phyloP scores from a whole-genome alignment of 2,797 vertebrate species.

The Chaunax sp. region DNA sequence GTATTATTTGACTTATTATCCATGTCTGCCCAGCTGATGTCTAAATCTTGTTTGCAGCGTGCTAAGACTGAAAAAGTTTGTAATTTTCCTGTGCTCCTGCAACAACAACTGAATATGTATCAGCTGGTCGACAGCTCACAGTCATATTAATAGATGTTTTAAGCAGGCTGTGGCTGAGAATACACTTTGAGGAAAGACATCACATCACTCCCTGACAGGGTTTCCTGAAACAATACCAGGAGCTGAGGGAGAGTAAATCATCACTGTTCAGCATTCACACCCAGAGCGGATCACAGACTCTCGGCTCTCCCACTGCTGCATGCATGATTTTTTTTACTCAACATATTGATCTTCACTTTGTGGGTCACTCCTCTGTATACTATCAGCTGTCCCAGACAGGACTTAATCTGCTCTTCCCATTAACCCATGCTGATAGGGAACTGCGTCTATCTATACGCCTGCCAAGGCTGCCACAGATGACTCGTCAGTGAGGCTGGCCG shows the following conservation, averaged over 20 bases:
- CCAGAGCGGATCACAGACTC: slow-evolving; percentile 21
- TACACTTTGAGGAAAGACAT: slow-evolving; percentile 17
- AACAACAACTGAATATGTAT: slow-evolving; percentile 2
- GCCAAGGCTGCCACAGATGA: slow-evolving; percentile 60
- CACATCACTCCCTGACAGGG: slow-evolving; percentile 37
- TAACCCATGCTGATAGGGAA: slow-evolving; percentile 75
- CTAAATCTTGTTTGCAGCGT: slow-evolving; percentile 10
- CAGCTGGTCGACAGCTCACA: slow-evolving; percentile 9
- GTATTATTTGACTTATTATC: slow-evolving; percentile 1
- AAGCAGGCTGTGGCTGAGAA: slow-evolving; percentile 11
- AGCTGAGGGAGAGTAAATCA: slow-evolving; percentile 43
- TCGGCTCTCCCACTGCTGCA: slow-evolving; percentile 13
- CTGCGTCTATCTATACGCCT: slow-evolving; percentile 44
- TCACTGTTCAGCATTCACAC: slow-evolving; percentile 14
- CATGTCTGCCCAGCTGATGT: not conserved
- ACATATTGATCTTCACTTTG: slow-evolving; percentile 56
- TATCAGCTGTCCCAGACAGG: slow-evolving; percentile 75
- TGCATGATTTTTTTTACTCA: slow-evolving; percentile 41
- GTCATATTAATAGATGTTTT: slow-evolving; percentile 4
- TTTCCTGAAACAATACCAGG: slow-evolving; percentile 39
- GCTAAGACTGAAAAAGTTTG: slow-evolving; percentile 16
- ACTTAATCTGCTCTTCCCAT: slow-evolving; percentile 76
- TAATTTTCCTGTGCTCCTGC: not conserved
- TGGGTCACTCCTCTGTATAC: slow-evolving; percentile 49
- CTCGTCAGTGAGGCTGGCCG: slow-evolving; percentile 30